Evolutionary conservation across 2,888 invertebrate genomes (phyloP), one percentile per base, ranked within the genome.

Genomic region (Eueremaeus valkanovi): DNA sequence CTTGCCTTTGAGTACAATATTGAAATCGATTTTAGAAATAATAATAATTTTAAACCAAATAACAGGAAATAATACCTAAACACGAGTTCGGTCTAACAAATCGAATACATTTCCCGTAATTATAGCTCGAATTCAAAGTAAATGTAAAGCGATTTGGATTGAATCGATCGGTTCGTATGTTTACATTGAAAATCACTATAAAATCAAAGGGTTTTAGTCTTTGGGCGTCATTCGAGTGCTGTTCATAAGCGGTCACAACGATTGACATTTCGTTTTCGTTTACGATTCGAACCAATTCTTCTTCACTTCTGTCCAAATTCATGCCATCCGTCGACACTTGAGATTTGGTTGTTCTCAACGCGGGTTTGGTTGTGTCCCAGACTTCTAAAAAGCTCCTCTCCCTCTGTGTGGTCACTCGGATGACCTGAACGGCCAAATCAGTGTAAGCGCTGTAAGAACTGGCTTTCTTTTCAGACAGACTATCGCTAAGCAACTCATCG

Each of bases 141-240:
- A 27, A 70, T 24, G 40, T 70, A 21, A 27, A 45, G 18, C 18
- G 27, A 21, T 45, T 36, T 27, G 27, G 13, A 27, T 70, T 27
- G 18, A 18, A 45, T 29, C 33, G 9, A 27, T 72, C 75, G 6
- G 31, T 11, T 49, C 58, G 72, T 0, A 75, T 45, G 9, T 49
- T 29, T 0, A 75, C 21, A 24, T 75, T 75, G 27, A 58, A 75
- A 11, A 75, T 5, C 24, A 73, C 72, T 0, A 75, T 40, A 33
- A 63, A 58, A 73, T 75, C 75, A 31, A 75, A 49, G 0, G 75
- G 73, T 72, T 61, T 72, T 8, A 75, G 29, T 6, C 5, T 31
- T 21, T 45, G 33, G 33, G 21, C 51, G 6, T 42, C 73, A 21
- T 21, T 45, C 11, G 55, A 42, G 61, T 75, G 75, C 24, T 72